Base-by-base conservation (phyloP, 23 tunicate species). In the Pegea sp. region DNA sequence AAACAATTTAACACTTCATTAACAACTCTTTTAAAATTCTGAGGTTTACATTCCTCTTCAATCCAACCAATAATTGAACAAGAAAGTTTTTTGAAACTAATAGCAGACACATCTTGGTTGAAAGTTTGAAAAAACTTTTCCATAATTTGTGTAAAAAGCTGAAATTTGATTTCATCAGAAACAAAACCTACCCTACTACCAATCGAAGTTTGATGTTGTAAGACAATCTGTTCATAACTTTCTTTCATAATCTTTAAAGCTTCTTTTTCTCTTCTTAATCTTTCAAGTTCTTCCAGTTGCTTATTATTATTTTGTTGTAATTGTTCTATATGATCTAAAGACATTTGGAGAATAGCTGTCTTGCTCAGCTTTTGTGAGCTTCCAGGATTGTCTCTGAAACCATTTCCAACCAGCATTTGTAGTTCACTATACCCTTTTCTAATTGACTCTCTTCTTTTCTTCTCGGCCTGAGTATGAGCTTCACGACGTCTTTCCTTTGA, bases 391-490 rank as follows among this genome's bases (percentile, higher is more conserved):
- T n/a, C n/a, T n/a, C n/a, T n/a, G n/a, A n/a, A n/a, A n/a, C n/a
- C n/a, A n/a, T n/a, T n/a, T n/a, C n/a, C n/a, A 4, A 89, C 76
- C 5, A 77, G 51, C 8, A 44, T 48, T 49, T 87, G 88, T 4
- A 76, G 65, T 19, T 87, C 89, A 52, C 70, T 86, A 52, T 69
- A 89, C 42, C 98, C 98, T 57, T 77, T 76, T 30, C 78, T 60
- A 2, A 89, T 89, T 4, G 77, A 72, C 46, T 89, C 98, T 50
- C 98, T 61, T 27, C 98, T 55, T 28, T 86, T 71, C 44, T 89
- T 89, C 61, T 89, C 98, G 13, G 98, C 98, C 30, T 69, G 80
- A 19, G 98, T 89, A 62, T 89, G 98, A 2, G 98, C 98, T 46
- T 84, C 95, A 29, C 95, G 51, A 44, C 95, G 52, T 68, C 71